A percentile compares a stretch with the other conserved stretches of the same genome.
Evolutionary conservation across 37 sponge, comb jelly and placozoan genomes (phyloP).

Genomic region (Agelas oroides): DNA sequence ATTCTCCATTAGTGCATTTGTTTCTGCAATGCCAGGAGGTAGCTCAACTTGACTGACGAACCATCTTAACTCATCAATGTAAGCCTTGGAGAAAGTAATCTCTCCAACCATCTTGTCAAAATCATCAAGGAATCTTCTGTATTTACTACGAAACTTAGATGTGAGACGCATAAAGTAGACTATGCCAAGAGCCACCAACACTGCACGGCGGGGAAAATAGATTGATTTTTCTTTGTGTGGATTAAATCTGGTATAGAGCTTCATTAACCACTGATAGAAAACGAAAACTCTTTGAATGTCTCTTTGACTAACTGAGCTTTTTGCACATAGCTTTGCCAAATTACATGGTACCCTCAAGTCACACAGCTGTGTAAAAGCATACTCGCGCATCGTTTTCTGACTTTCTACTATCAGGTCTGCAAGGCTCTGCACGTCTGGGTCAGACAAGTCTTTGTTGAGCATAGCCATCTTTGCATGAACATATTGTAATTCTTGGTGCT

Average conservation of each 20-base stretch:
- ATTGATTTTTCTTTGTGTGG: not conserved
- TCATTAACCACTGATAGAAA: conserved; percentile 49
- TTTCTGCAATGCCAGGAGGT: conserved; percentile 85
- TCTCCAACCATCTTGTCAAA: not conserved
- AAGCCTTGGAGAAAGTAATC: conserved; percentile 21
- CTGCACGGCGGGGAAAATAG: conserved; percentile 48
- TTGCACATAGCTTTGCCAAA: conserved; percentile 37
- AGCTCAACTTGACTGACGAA: conserved; percentile 46
- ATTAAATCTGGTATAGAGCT: conserved; percentile 21
- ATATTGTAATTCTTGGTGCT: conserved; percentile 70
- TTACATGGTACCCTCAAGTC: not conserved
- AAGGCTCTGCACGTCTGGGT: conserved; percentile 1
- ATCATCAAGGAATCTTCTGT: conserved; percentile 19
- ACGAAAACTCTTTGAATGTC: conserved; percentile 75
- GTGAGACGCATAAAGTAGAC: conserved; percentile 84
- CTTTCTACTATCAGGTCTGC: conserved; percentile 52
- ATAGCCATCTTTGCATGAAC: conserved; percentile 60
- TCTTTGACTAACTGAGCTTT: conserved; percentile 85
- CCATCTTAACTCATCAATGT: conserved; percentile 57
- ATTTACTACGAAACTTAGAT: conserved; percentile 37
- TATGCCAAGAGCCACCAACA: conserved; percentile 77
- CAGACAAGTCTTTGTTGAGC: conserved; percentile 19
- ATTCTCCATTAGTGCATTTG: conserved; percentile 88
- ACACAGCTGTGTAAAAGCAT: conserved; percentile 57
- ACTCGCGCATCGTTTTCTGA: conserved; percentile 67